Conservation (phyloP, 2,113 vertebrate species). For the Heterotilapia buettikoferi region DNA sequence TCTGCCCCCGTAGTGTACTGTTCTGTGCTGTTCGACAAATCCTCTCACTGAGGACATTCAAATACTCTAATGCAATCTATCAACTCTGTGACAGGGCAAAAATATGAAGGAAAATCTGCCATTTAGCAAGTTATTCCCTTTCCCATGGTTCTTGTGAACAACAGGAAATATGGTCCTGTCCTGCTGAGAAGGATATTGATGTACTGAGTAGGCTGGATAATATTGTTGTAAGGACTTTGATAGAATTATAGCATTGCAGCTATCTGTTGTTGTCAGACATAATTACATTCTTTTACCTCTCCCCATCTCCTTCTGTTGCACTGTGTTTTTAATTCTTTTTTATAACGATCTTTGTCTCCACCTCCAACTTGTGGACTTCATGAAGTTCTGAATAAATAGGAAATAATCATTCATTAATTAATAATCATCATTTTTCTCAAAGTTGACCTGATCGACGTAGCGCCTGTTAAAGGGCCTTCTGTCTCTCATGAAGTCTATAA, state of each 20-base stretch:
- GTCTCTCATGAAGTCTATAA: neutral
- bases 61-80: neutral
- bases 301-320: neutral
- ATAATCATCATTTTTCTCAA: neutral
- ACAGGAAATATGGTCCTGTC: neutral
- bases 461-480: neutral
- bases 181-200: conserved; percentile 8
- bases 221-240: conserved; percentile 8
- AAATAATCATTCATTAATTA: neutral
- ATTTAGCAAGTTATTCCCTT: neutral
- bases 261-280: conserved; percentile 24
- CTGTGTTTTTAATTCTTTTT: neutral
- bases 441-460: neutral
- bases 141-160: neutral
- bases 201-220: conserved; percentile 15
- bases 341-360: neutral
- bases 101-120: neutral
- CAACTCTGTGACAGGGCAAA: neutral
- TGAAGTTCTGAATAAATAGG: neutral
- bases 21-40: neutral
- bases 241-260: conserved; percentile 12
- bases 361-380: neutral
- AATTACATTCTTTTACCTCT: conserved; percentile 9
- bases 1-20: neutral
- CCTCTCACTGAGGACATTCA: neutral